Evolutionary conservation across 2,888 invertebrate species (phyloP), one percentile per base, ranked within the genome.

Genomic region (Sepioteuthis lessoniana): DNA sequence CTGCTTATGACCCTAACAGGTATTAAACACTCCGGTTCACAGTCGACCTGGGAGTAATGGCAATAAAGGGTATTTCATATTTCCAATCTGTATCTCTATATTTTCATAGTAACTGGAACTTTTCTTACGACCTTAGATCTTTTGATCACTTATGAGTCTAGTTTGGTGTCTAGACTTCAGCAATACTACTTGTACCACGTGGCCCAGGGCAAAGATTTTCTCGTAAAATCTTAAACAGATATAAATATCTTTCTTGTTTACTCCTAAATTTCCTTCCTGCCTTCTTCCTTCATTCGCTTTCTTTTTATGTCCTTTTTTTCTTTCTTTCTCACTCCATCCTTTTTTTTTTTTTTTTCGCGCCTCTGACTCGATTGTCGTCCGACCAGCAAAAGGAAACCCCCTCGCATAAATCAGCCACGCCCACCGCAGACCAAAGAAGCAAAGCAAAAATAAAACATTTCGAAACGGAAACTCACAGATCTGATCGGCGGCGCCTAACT

Each of bases 181-280:
- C 21, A 55, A 55, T 21, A 28, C 55, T 25, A 25, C 13, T 76
- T 76, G n/a, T 35, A 76, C 10, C 76, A 16, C 76, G n/a, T n/a
- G n/a, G 10, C 35, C n/a, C 35, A 35, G 76, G n/a, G n/a, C 76
- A 76, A n/a, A n/a, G n/a, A 76, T 76, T 76, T 76, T 35, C 76
- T 76, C n/a, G 76, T 76, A 16, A 76, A 76, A 76, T 35, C n/a
- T 76, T 76, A 16, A n/a, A n/a, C n/a, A 76, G 76, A n/a, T 76
- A 76, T n/a, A 76, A 76, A 76, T 76, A 76, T 76, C n/a, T n/a
- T 76, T n/a, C 76, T 35, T 76, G 76, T 76, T 76, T 76, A n/a
- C n/a, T 76, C 76, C 76, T 76, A n/a, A 35, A 35, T 76, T 76
- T 76, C 5, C 76, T 76, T n/a, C n/a, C 76, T 55, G 25, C 55